Base-by-base conservation (phyloP, 1,140 invertebrate genomes). In the Halesus radiatus region DNA sequence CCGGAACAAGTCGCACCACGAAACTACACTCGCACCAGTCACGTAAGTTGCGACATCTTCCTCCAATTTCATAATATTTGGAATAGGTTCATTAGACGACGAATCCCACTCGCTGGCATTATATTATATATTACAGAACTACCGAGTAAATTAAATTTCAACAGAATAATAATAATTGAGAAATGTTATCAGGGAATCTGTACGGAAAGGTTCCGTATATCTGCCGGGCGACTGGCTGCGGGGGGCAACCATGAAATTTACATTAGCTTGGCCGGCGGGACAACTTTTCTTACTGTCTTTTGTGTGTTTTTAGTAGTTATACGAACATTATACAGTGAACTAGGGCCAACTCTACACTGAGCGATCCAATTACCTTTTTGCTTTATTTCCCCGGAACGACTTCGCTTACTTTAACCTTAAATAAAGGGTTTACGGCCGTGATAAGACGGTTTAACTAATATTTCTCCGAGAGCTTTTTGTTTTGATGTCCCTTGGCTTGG, bases 241-340 rank as follows among this genome's bases (percentile, higher is more conserved):
- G 23, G 45, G 76, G 72, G 76, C 58, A 32, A 64, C 72, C 77
- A 82, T 82, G 81, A 82, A 82, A 82, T 82, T 82, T 79, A 82
- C 81, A 82, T 82, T 82, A 76, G 81, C 77, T 77, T 50, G 78
- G 70, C 60, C 80, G 75, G 50, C 72, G 80, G 76, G 79, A 80
- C 79, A 73, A 81, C 74, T 81, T 80, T 76, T 77, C 80, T 80
- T 73, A 77, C 75, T 66, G 79, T 53, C 74, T 77, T 73, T 73
- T 76, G 80, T 78, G 50, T 73, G 74, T 53, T 52, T 45, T 45
- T 45, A 45, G 37, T 54, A 66, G 60, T 62, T 72, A 81, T 75
- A 75, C 15, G 73, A 29, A 75, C 10, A n/a, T 75, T 58, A 58
- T 75, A 75, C 45, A 22, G 8, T 29, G 53, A n/a, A 58, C 29